Conservation (phyloP, 2,797 vertebrate species). For the Oceanodroma leucorhoa region DNA sequence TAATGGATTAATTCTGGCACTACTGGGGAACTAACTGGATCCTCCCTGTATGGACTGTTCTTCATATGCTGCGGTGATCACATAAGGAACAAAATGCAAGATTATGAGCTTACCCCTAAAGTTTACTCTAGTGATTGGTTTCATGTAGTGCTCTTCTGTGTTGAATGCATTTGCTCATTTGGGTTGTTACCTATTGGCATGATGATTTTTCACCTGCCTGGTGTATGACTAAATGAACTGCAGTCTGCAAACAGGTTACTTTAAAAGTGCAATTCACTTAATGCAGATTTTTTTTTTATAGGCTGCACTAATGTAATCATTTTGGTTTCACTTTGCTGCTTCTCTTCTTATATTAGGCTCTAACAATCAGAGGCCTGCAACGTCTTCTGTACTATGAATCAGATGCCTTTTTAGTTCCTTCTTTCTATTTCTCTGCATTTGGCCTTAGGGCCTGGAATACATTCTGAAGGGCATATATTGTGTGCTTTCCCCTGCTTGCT, state of each 20-base stretch:
- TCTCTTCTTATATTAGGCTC: neutral
- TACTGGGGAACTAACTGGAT: neutral
- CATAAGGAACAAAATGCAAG: neutral
- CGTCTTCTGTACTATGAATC: neutral
- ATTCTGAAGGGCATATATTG: neutral
- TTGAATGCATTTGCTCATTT: neutral
- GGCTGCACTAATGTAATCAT: neutral
- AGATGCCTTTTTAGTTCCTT: neutral
- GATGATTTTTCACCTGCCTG: neutral
- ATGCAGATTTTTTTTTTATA: neutral
- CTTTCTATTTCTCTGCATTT: neutral
- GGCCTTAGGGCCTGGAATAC: neutral
- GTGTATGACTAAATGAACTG: neutral
- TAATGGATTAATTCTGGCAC: neutral
- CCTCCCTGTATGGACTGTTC: neutral
- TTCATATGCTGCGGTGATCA: neutral
- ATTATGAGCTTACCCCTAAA: neutral
- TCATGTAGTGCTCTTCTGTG: neutral
- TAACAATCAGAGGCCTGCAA: neutral
- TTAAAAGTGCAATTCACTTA: neutral
- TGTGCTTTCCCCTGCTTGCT: neutral
- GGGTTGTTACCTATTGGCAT: neutral
- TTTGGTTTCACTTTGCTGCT: neutral
- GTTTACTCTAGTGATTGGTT: neutral
- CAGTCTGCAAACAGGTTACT: neutral